phyloP scores from a whole-genome alignment of 2,113 vertebrate genomes.

The Trematomus loennbergii region DNA sequence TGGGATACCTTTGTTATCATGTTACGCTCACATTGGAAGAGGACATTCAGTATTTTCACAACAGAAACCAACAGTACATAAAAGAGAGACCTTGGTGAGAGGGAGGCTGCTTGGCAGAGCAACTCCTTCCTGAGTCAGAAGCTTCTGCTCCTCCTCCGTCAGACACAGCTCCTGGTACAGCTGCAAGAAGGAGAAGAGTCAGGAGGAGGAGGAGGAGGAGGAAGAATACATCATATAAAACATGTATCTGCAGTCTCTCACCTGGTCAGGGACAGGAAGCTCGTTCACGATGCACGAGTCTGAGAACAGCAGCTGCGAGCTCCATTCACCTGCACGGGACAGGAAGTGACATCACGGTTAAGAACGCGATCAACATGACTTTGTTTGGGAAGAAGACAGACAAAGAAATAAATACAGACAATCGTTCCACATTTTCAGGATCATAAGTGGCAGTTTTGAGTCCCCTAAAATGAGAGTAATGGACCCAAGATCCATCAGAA shows the following conservation, averaged over 20 bases:
- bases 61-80: too few relatives aligned
- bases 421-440: too few relatives aligned
- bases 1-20: too few relatives aligned
- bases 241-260: too few relatives aligned
- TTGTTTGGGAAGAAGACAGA: background rate
- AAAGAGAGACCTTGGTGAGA: conserved; percentile 88
- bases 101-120: conserved; percentile 85
- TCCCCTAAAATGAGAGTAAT: too few relatives aligned
- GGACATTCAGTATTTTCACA: too few relatives aligned
- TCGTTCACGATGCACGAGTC: conserved; percentile 79
- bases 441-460: too few relatives aligned
- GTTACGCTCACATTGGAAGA: too few relatives aligned
- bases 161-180: conserved; percentile 80
- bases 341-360: conserved; percentile 16
- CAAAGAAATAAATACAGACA: too few relatives aligned
- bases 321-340: conserved; percentile 81
- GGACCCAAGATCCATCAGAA: too few relatives aligned
- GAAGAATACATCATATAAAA: too few relatives aligned
- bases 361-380: background rate
- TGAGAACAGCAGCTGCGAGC: conserved; percentile 76
- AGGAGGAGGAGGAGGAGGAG: background rate
- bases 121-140: conserved; percentile 89
- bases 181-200: conserved; percentile 44
- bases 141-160: conserved; percentile 91
- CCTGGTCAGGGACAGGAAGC: background rate